phyloP scores from a whole-genome alignment of 2,888 invertebrate genomes.

The Cremastinae sp. region DNA sequence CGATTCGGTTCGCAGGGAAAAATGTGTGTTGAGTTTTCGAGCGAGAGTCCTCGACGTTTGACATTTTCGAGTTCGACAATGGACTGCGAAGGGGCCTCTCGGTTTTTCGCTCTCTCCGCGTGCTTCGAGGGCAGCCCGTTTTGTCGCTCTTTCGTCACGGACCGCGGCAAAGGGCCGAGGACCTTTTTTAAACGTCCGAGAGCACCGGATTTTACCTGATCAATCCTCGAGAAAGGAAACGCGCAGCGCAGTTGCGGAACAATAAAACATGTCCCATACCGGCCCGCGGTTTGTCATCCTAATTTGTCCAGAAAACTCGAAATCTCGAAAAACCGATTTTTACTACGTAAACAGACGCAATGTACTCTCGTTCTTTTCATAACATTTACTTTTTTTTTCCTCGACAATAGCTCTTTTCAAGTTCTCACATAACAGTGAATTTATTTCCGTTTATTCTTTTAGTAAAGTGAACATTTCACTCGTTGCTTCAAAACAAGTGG shows the following conservation, averaged over 20 bases:
- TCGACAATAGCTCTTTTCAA: constrained; percentile 38
- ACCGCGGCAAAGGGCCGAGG: constrained; percentile 57
- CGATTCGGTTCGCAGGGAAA: constrained; percentile 72
- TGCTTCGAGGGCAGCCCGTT: constrained; percentile 37
- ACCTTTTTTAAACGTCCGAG: constrained; percentile 53
- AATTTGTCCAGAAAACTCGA: constrained; percentile 71
- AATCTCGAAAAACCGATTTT: constrained; percentile 54
- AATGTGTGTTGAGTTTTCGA: neutral
- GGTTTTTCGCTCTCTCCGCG: constrained; percentile 52
- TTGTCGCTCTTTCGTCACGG: constrained; percentile 62
- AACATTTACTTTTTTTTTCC: neutral
- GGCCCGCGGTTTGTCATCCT: constrained; percentile 70
- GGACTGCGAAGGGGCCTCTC: constrained; percentile 67
- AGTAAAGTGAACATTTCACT: no score
- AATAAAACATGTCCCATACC: constrained; percentile 11
- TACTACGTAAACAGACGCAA: constrained; percentile 56
- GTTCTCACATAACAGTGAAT: no score
- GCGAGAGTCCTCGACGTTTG: constrained; percentile 66
- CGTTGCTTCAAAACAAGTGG: no score
- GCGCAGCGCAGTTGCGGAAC: constrained; percentile 24
- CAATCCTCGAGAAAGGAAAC: constrained; percentile 18
- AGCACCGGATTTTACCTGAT: constrained; percentile 59
- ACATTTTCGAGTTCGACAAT: constrained; percentile 78
- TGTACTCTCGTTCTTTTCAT: constrained; percentile 46
- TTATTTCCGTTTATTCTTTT: no score